Conservation (phyloP, 1,140 invertebrate genomes). For the Euborellia annulipes region DNA sequence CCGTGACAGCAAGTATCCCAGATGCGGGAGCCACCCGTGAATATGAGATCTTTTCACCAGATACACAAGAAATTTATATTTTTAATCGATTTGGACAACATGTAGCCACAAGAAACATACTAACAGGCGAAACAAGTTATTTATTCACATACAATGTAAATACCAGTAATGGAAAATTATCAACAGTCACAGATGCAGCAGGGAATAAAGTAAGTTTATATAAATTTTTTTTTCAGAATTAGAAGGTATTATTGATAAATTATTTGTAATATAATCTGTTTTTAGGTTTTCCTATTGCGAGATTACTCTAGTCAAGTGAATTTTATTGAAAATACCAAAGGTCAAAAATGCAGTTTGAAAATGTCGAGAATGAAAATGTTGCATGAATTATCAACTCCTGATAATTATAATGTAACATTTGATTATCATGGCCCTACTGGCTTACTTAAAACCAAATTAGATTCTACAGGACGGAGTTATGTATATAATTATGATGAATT, state of each 20-base stretch:
- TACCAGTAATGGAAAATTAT: constrained; percentile 87
- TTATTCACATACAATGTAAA: constrained; percentile 92
- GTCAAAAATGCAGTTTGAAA: constrained; percentile 74
- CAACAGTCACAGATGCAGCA: constrained; percentile 80
- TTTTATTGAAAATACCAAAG: constrained; percentile 86
- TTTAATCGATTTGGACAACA: constrained; percentile 95
- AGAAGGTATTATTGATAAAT: too few relatives aligned
- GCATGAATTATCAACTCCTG: constrained; percentile 72
- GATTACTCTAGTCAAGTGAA: constrained; percentile 40
- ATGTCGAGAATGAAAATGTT: constrained; percentile 82
- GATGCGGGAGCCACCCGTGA: constrained; percentile 48
- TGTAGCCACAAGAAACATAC: constrained; percentile 76
- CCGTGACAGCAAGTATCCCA: constrained; percentile 64
- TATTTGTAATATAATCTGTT: too few relatives aligned
- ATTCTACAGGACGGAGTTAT: constrained; percentile 79
- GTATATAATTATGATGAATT: constrained; percentile 94
- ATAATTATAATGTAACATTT: constrained; percentile 84
- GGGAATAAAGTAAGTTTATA: constrained; percentile 74
- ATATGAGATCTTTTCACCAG: constrained; percentile 89
- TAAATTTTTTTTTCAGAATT: too few relatives aligned
- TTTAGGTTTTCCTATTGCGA: too few relatives aligned
- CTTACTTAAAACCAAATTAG: constrained; percentile 65
- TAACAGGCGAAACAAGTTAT: constrained; percentile 82
- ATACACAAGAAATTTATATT: constrained; percentile 88
- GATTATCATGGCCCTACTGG: constrained; percentile 83